Percentiles rank a stretch among this genome's conserved stretches.
Evolutionary conservation across 2,113 vertebrate genomes (phyloP).

Genomic region (Montifringilla adamsi): DNA sequence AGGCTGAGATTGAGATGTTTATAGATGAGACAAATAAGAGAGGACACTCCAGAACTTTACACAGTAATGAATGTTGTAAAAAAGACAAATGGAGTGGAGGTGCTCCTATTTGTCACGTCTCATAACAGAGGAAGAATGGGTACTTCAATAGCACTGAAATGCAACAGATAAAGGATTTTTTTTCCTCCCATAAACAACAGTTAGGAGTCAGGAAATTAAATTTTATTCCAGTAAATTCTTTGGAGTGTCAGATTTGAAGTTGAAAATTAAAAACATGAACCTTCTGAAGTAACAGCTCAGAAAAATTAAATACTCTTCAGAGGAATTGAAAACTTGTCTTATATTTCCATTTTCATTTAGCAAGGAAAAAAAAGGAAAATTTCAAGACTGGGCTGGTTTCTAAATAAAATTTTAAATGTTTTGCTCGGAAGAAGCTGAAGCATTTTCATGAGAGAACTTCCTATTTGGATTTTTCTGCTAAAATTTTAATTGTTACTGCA

Average conservation of each 20-base stretch:
- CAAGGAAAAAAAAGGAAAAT: background rate
- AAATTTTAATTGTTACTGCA: background rate
- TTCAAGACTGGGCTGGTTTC: background rate
- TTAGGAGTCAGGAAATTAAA: background rate
- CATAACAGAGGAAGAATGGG: background rate
- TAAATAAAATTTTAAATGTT: background rate
- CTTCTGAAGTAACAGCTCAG: background rate
- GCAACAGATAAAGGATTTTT: background rate
- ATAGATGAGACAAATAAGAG: slow-evolving; percentile 21
- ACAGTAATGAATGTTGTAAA: background rate
- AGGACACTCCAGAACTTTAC: background rate
- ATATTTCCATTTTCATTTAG: background rate
- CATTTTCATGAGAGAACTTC: background rate
- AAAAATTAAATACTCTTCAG: background rate
- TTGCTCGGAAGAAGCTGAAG: background rate
- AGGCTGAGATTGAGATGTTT: slow-evolving; percentile 29
- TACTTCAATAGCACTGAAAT: background rate
- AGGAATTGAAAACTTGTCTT: background rate
- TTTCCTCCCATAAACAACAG: background rate
- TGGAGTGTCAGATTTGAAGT: background rate
- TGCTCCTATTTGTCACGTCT: background rate
- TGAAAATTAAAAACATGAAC: background rate
- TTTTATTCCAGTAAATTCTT: background rate
- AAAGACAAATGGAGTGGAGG: background rate
- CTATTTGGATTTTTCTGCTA: background rate